Base-by-base conservation (phyloP, 2,888 invertebrate genomes). In the Amiota minor region DNA sequence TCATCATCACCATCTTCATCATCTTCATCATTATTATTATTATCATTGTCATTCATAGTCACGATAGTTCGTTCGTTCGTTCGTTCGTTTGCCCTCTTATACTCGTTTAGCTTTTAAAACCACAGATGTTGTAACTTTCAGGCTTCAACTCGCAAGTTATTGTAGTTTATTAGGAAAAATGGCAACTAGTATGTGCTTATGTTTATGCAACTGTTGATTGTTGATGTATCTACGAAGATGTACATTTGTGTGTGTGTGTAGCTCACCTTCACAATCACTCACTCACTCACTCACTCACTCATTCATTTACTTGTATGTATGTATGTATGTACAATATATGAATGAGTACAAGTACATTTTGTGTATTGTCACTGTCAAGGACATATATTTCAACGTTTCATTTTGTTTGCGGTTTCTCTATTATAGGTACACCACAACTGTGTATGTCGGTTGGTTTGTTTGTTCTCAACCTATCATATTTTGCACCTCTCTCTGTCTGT, bases 301-400 rank as follows among this genome's bases (percentile, higher is more conserved):
- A 35, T 8, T 35, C 6, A 35, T 8, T 35, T 35, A 35, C 35
- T 1, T 35, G 6, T 35, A 35, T 67, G 9, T 14, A 3, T 67
- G 47, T 49, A n/a, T n/a, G n/a, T 67, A 9, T 67, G 18, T 67
- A 9, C 10, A 23, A 23, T 23, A 3, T 72, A 16, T 67, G 46
- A 70, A 16, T 65, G 56, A 70, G 45, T 23, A 49, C 18, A 74
- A 53, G 23, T 72, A 56, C 49, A 23, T 46, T 56, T 10, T 20
- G 18, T 47, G 50, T 49, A 73, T 70, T 83, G 82, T 83, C 82
- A 81, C 72, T 83, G 84, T 76, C 84, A 83, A 84, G 83, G 82
- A 73, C 81, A 81, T 68, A 65, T 71, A 76, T 77, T 78, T 73
- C 46, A 75, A 76, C 73, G 75, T 75, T 78, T 71, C 16, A 56